Conservation (phyloP, 1,140 invertebrate species). For the Zaprionus capensis region DNA sequence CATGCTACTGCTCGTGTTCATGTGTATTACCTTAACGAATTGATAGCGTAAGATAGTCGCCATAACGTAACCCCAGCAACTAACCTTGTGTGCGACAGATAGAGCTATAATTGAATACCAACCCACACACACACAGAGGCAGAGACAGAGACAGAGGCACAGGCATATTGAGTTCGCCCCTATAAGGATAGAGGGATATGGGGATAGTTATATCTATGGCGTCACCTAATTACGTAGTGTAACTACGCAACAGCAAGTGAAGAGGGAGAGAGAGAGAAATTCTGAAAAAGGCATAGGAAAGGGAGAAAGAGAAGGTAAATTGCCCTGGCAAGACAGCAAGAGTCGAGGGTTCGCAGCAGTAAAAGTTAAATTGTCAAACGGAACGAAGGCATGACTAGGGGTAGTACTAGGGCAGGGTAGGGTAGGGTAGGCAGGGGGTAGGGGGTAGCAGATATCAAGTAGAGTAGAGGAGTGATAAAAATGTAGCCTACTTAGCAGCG, state of each 20-base stretch:
- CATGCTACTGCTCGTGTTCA: not conserved
- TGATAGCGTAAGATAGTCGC: not conserved
- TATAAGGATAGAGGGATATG: not conserved
- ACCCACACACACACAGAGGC: not conserved
- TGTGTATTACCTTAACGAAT: not conserved
- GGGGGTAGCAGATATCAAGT: not conserved
- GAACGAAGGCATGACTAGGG: not conserved
- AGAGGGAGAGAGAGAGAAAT: not conserved
- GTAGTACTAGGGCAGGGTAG: no score
- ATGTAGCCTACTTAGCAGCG: conserved; percentile 32
- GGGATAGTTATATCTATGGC: not conserved
- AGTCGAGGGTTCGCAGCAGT: not conserved
- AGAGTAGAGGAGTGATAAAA: not conserved
- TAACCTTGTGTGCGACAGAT: not conserved
- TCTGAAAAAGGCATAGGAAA: not conserved
- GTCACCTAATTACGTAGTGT: conserved; percentile 5
- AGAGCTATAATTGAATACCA: not conserved
- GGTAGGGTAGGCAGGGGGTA: no score
- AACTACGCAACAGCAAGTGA: not conserved
- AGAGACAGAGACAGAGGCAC: not conserved
- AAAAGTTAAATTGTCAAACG: conserved; percentile 17
- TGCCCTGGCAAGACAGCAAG: not conserved
- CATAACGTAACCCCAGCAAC: not conserved
- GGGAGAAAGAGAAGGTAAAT: not conserved
- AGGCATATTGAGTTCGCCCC: not conserved